Conservation (phyloP, 2,113 vertebrate species). For the Atherinomorus stipes region DNA sequence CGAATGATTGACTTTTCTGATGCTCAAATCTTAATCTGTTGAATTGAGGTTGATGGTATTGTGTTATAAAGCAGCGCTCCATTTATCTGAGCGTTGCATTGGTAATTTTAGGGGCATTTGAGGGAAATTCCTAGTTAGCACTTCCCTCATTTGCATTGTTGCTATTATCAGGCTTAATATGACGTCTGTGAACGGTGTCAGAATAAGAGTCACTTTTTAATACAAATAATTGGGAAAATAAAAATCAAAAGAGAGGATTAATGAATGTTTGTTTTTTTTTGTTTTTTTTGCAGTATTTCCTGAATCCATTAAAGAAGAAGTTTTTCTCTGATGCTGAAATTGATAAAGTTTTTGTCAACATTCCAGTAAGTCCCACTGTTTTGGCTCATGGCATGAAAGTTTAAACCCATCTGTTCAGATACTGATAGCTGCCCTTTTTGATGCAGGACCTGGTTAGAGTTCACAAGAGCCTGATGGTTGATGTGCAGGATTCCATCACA, state of each 20-base stretch:
- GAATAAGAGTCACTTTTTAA: slow-evolving; percentile 4
- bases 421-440: neutral
- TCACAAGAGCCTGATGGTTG: slow-evolving; percentile 89
- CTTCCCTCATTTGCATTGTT: slow-evolving; percentile 1
- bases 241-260: neutral
- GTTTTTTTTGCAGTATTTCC: slow-evolving; percentile 86
- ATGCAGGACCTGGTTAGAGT: slow-evolving; percentile 92
- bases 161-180: neutral
- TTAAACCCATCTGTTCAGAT: neutral
- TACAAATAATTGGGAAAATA: neutral
- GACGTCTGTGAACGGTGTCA: slow-evolving; percentile 21
- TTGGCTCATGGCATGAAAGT: neutral
- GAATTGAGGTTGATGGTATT: neutral
- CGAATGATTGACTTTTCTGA: neutral
- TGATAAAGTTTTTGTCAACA: slow-evolving; percentile 92
- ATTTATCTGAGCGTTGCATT: neutral
- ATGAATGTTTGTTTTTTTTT: neutral
- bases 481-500: slow-evolving; percentile 90
- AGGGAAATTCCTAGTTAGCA: slow-evolving; percentile 13
- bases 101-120: slow-evolving; percentile 1
- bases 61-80: neutral
- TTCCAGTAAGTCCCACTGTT: slow-evolving; percentile 84
- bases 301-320: slow-evolving; percentile 90
- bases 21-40: neutral
- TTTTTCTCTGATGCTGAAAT: slow-evolving; percentile 89